Evolutionary conservation across 1,140 invertebrate species (phyloP), one percentile per base, ranked within the genome.

Genomic region (Lepidotrigona ventralis): DNA sequence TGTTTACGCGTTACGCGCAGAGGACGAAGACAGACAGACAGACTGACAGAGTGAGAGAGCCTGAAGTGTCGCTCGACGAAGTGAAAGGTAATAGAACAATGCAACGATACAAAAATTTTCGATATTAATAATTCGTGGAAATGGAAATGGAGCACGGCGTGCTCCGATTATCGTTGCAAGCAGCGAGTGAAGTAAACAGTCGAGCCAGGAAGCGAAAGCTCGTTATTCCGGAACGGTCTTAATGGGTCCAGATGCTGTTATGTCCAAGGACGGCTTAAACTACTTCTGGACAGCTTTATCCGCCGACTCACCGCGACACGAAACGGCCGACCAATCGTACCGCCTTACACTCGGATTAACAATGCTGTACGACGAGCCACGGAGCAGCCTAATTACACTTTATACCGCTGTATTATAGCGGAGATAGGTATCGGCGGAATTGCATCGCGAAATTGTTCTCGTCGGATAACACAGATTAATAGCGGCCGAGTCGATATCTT

Each of bases 251-350:
- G 87, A 88, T 88, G 87, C 84, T 88, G 87, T 88, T 88, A 89
- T 81, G 81, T 86, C 64, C 66, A 66, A 64, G 64, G 81, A 64
- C 76, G 84, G 87, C 87, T 89, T 88, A 88, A 89, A 86, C 87
- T 86, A 89, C 87, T 88, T 89, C 87, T 88, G 87, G 86, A 86
- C 80, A 88, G 87, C 87, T 89, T 89, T 89, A 88, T 89, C 87
- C 85, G 69, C 17, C 84, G 73, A 83, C 78, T 89, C 78, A 82
- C 84, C 84, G 87, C 87, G 87, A 88, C 84, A 84, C 80, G 77
- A 79, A 86, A 88, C 68, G 86, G 81, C 84, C 87, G 87, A 75
- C 82, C 82, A 63, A 81, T 80, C 87, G 80, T 84, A 58, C 78
- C 60, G 72, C 56, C 77, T 75, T 86, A 84, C 80, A 54, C 80